Evolutionary conservation across 2,113 vertebrate species (phyloP), one percentile per base, ranked within the genome.

Genomic region (Nansenia antarctica): DNA sequence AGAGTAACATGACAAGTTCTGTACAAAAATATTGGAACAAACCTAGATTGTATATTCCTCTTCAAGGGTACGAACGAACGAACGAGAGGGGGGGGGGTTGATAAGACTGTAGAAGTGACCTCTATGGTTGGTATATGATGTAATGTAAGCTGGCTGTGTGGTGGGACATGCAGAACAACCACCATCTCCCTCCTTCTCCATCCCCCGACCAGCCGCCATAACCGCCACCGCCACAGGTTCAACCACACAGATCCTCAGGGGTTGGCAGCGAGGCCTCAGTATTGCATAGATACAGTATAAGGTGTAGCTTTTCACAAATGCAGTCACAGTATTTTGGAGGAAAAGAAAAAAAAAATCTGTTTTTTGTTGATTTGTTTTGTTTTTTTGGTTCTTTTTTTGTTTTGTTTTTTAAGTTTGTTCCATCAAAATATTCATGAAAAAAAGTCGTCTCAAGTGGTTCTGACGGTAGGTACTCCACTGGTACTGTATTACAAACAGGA

Each of bases 281-380:
- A 90, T 93, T 93, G 92, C 91, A 93, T 93, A 92, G 92, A 91
- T 92, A 82, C 78, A 69, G 72, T 84, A 87, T 83, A 78, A 82
- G 78, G 80, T 88, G 83, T 79, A 77, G 82, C 70, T 86, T 85
- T 80, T 81, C 81, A 86, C 77, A 85, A 80, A 75, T 74, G 74
- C 78, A 85, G 85, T 92, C 91, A 93, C 91, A 92, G 90, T 91
- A 90, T 87, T 85, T 84, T 65, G 78, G n/a, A n/a, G n/a, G n/a
- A n/a, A n/a, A n/a, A n/a, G n/a, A n/a, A n/a, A n/a, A n/a, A n/a
- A n/a, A n/a, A n/a, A n/a, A n/a, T n/a, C n/a, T n/a, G n/a, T n/a
- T n/a, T n/a, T n/a, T n/a, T n/a, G n/a, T n/a, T n/a, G n/a, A n/a
- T n/a, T n/a, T n/a, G n/a, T n/a, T n/a, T n/a, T n/a, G n/a, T n/a